Evolutionary conservation across 1,140 invertebrate species (phyloP).

Genomic region (Agrilus planipennis): DNA sequence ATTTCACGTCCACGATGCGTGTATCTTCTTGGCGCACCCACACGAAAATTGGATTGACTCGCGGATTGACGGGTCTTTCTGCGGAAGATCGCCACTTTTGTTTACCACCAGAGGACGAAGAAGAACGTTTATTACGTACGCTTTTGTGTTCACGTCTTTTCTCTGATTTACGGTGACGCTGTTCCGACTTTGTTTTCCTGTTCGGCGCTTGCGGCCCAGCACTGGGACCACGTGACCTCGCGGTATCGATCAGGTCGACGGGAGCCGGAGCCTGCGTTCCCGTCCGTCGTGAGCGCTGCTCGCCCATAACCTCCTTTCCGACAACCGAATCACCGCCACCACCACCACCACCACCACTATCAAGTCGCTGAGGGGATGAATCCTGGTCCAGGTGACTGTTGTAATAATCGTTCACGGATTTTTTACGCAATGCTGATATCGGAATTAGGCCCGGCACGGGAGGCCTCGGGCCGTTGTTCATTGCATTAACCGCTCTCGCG

Average conservation of each 20-base stretch:
- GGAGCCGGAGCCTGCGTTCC: conserved; percentile 23
- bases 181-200: conserved; percentile 25
- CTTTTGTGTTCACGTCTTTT: conserved; percentile 27
- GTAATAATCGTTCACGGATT: conserved; percentile 16
- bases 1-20: conserved; percentile 65
- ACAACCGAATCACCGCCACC: too few species aligned
- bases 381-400: conserved; percentile 12
- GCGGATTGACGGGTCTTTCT: conserved; percentile 35
- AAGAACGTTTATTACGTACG: conserved; percentile 30
- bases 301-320: conserved; percentile 27
- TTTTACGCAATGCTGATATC: conserved; percentile 28
- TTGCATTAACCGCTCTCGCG: conserved; percentile 17
- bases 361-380: conserved; percentile 15
- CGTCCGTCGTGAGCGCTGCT: conserved; percentile 29
- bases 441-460: conserved; percentile 33
- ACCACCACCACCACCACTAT: too few species aligned
- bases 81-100: conserved; percentile 27
- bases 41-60: conserved; percentile 67
- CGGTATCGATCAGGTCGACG: conserved; percentile 29
- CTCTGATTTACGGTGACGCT: conserved; percentile 33
- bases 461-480: conserved; percentile 29
- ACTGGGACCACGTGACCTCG: conserved; percentile 30
- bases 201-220: conserved; percentile 27
- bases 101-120: conserved; percentile 36
- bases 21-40: conserved; percentile 68